Percentiles rank a stretch among this genome's conserved stretches.
phyloP scores from a whole-genome alignment of 2,797 vertebrate species.

The Dipus sagitta region DNA sequence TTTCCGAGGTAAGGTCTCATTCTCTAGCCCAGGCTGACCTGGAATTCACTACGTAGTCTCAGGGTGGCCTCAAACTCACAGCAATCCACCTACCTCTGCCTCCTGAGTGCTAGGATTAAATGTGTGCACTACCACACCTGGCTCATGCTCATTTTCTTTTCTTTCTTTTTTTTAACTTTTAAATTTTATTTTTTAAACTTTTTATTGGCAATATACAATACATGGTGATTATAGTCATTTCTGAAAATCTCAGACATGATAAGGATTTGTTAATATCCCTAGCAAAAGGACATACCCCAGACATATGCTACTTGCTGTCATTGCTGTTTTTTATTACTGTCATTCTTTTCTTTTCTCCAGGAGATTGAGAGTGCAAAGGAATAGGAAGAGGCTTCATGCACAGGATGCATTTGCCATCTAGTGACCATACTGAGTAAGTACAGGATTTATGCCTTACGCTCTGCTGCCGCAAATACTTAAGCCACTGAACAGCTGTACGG shows the following conservation, averaged over 20 bases:
- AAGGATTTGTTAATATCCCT: not conserved
- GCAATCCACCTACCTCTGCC: too few species aligned
- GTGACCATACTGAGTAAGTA: slow-evolving; percentile 77
- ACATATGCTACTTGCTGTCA: not conserved
- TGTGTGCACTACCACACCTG: too few species aligned
- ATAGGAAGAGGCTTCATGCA: not conserved
- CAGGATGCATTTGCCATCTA: slow-evolving; percentile 43
- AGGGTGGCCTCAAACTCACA: too few species aligned
- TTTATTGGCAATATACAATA: too few species aligned
- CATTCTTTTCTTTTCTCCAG: slow-evolving; percentile 60
- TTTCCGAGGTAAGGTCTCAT: too few species aligned
- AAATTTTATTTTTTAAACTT: too few species aligned
- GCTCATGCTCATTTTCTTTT: too few species aligned
- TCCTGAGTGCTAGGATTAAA: too few species aligned
- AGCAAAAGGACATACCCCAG: slow-evolving; percentile 29
- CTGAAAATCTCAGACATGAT: slow-evolving; percentile 35
- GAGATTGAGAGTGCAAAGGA: not conserved
- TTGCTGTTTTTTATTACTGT: not conserved
- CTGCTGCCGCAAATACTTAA: slow-evolving; percentile 5
- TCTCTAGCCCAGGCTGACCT: too few species aligned
- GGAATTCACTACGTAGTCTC: too few species aligned
- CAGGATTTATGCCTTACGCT: slow-evolving; percentile 15
- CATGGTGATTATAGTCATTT: not conserved
- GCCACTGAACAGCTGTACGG: not conserved
- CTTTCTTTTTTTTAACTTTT: too few species aligned